Conservation (phyloP, 2,797 vertebrate genomes). For the Esox lucius region DNA sequence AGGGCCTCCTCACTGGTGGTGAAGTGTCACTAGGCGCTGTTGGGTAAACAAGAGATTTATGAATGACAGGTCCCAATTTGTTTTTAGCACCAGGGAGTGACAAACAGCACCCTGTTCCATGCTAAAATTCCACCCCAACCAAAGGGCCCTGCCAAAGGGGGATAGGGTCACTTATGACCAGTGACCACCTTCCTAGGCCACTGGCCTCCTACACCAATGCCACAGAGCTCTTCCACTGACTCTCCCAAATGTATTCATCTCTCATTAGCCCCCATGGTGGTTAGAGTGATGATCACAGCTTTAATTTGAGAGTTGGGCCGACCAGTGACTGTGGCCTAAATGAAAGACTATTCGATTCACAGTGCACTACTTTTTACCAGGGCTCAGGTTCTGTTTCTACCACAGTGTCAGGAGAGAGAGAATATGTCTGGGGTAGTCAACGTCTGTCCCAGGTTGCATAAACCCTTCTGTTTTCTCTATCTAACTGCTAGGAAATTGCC, state of each 20-base stretch:
- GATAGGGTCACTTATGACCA: conserved; percentile 68
- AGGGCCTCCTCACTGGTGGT: conserved; percentile 45
- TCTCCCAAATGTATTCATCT: conserved; percentile 69
- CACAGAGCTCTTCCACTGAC: conserved; percentile 33
- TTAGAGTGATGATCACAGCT: conserved; percentile 68
- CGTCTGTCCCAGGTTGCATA: too few species aligned
- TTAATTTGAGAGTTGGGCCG: conserved; percentile 69
- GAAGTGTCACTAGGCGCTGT: conserved; percentile 54
- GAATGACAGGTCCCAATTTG: conserved; percentile 72
- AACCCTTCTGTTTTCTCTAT: too few species aligned
- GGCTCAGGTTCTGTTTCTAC: conserved; percentile 44
- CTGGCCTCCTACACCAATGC: conserved; percentile 17
- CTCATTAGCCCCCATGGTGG: conserved; percentile 65
- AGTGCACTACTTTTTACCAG: background rate
- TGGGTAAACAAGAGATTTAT: conserved; percentile 75
- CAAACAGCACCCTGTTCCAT: conserved; percentile 61
- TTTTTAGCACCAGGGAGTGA: conserved; percentile 72
- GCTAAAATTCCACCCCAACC: conserved; percentile 67
- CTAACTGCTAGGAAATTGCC: too few species aligned
- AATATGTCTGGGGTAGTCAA: too few species aligned
- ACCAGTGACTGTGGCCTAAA: background rate
- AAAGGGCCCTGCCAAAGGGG: conserved; percentile 56
- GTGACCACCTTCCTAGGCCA: conserved; percentile 66
- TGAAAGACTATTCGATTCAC: background rate
- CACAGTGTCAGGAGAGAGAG: conserved; percentile 58